These are phyloP conservation scores for cattle (Bos taurus) DNA, from an alignment of 2,113 vertebrate genomes.

Conservation along the genomic window ARS-UCD2.0 NC_037351.1:62028501-62029000, in stretches of 20 bases:
- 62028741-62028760: conserved; percentile 65
- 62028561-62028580: background rate
- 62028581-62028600: background rate
- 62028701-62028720: background rate
- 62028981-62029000: background rate
- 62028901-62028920: background rate
- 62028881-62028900: background rate
- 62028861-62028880: background rate
- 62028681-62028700: background rate
- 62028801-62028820: background rate
- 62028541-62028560: background rate
- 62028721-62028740: conserved; percentile 58
- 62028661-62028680: background rate
- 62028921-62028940: background rate
- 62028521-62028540: background rate
- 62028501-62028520: background rate
- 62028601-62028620: conserved; percentile 32
- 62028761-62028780: conserved; percentile 52
- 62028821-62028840: background rate
- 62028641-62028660: background rate
- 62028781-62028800: conserved; percentile 42
- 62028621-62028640: conserved; percentile 46
- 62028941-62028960: background rate
- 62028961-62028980: background rate
- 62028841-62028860: background rate